Percentiles rank a stretch among this genome's conserved stretches.
Conservation (phyloP, 2,797 vertebrate species). For the Pipistrellus kuhlii region DNA sequence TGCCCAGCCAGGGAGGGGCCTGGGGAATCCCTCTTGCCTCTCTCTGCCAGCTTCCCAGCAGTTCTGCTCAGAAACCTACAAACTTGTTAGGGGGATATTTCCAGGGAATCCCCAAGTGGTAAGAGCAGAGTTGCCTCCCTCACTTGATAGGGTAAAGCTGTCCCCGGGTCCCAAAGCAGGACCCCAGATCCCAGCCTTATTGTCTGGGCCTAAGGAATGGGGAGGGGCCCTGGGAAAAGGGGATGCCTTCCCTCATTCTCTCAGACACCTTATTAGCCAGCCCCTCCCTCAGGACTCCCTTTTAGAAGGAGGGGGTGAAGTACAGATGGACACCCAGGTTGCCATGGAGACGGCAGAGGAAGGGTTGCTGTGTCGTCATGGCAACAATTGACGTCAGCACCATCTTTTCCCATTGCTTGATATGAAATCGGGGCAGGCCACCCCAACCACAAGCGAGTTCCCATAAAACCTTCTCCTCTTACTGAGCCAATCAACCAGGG, state of each 20-base stretch:
- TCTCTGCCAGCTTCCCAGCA: constrained; percentile 45
- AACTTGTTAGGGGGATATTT: background rate
- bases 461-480: constrained; percentile 75
- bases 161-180: background rate
- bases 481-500: constrained; percentile 72
- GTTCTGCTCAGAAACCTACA: background rate
- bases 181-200: constrained; percentile 14
- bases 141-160: background rate
- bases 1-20: background rate
- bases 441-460: constrained; percentile 72
- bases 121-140: background rate
- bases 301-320: constrained; percentile 81
- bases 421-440: constrained; percentile 66
- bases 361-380: constrained; percentile 82
- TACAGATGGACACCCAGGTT: constrained; percentile 83
- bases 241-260: constrained; percentile 59
- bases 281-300: constrained; percentile 67
- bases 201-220: constrained; percentile 13
- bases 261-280: constrained; percentile 70
- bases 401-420: constrained; percentile 76
- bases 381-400: constrained; percentile 81
- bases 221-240: background rate
- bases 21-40: constrained; percentile 56
- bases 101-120: background rate
- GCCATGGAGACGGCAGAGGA: constrained; percentile 81